Evolutionary conservation across 2,113 vertebrate genomes (phyloP).

Genomic region (Parus major): DNA sequence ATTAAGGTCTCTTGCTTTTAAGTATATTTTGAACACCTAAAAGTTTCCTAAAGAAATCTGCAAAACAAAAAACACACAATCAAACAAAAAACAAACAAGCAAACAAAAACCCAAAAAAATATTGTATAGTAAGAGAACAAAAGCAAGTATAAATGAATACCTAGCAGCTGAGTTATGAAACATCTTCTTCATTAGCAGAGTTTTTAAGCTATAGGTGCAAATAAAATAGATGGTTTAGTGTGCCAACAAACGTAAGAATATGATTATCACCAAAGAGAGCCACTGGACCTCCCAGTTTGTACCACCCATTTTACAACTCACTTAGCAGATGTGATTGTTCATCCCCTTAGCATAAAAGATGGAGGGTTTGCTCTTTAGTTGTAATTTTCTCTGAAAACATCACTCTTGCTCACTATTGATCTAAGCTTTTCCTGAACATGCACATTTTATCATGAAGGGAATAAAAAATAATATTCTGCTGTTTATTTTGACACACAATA

Average conservation of each 20-base stretch:
- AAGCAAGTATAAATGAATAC: neutral
- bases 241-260: neutral
- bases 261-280: neutral
- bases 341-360: neutral
- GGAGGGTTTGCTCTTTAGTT: neutral
- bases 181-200: neutral
- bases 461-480: neutral
- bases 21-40: neutral
- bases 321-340: neutral
- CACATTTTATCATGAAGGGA: neutral
- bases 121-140: neutral
- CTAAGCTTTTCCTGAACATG: neutral
- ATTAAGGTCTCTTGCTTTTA: neutral
- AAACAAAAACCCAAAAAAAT: neutral
- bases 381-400: neutral
- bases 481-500: neutral
- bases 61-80: neutral
- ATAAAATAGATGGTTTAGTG: neutral
- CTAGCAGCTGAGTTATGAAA: neutral
- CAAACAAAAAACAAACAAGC: neutral
- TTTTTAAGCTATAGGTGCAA: neutral
- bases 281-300: neutral
- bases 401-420: neutral
- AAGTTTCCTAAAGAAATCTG: neutral
- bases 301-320: neutral